Base-by-base conservation (phyloP, 2,797 vertebrate species). In the Natrix natrix region DNA sequence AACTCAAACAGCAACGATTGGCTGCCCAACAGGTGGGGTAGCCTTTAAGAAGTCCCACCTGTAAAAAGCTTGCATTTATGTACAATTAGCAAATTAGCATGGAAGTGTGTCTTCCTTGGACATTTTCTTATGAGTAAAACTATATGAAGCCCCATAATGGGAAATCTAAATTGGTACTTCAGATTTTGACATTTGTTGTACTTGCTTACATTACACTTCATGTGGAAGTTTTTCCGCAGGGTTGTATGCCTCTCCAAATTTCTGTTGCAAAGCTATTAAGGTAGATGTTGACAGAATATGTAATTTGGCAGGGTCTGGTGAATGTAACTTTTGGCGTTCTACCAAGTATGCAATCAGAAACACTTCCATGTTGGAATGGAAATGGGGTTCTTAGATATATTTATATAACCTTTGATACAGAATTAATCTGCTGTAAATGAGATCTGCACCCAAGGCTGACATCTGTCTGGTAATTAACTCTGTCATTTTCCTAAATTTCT, bases 1-100 rank as follows among this genome's bases (percentile, higher is more conserved):
- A 99, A 97, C 98, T 99, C 95, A 99, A 98, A 97, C 98, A 99
- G 95, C 98, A 99, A 97, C 98, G 98, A 94, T 97, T 98, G 97
- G 98, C 98, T 94, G 98, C 98, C 93, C 98, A 99, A 97, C 98
- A 99, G 98, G 98, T 99, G 97, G 95, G 97, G 96, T 94, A 96
- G 96, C 94, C 94, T 91, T 63, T 96, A 94, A 94, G 94, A 94
- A 61, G 32, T 95, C 94, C 96, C 94, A 93, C 97, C 97, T 97
- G 96, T 95, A 96, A 92, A 92, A 92, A 88, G 93, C 37, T 96
- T 91, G 93, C 92, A 90, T 95, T 88, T 90, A 89, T 95, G 63
- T 91, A 92, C 20, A 83, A 12, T 95, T 94, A 63, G 69, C 86
- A 91, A 11, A 52, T 14, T 60, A 87, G 94, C 95, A 43, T 91